These are phyloP conservation scores for Brachionus manjavacas DNA, from an alignment of 1,140 invertebrate species.

Conservation along the genomic window DNA sequence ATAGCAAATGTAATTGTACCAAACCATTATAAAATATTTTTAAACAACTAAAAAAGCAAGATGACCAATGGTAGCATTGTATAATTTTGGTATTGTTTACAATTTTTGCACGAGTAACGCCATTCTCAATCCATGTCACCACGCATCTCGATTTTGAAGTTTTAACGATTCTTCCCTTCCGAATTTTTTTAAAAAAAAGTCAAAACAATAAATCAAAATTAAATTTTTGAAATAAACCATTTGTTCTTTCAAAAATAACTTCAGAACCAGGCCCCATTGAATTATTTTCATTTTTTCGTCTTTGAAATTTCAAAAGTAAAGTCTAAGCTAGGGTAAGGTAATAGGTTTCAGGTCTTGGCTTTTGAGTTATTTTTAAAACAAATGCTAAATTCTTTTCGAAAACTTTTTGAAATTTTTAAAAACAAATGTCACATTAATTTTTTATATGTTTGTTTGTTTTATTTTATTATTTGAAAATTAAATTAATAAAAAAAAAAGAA, in stretches of 20 bases:
- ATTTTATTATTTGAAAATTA: not conserved
- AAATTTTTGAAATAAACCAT: not conserved
- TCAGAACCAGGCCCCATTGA: not conserved
- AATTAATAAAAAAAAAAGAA: not conserved
- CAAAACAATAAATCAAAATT: not conserved
- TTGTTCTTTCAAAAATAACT: conserved; percentile 4
- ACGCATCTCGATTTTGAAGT: too few relatives aligned
- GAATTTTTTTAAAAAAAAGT: too few relatives aligned
- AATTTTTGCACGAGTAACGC: too few relatives aligned
- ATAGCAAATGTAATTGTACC: too few relatives aligned
- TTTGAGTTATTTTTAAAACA: not conserved
- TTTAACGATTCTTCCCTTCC: too few relatives aligned
- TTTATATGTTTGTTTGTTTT: not conserved
- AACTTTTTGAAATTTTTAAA: not conserved
- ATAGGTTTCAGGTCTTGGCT: not conserved
- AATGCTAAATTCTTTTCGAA: not conserved
- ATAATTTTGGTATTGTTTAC: too few relatives aligned
- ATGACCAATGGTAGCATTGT: too few relatives aligned
- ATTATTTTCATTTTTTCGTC: not conserved
- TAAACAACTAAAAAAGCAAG: too few relatives aligned
- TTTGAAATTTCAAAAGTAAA: not conserved
- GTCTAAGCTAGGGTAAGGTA: not conserved
- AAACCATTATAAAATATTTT: too few relatives aligned
- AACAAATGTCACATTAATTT: not conserved
- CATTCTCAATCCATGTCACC: too few relatives aligned